These are phyloP conservation scores for Pseudococcus jackbeardsleyi DNA, from an alignment of 2,888 invertebrate genomes.

Conservation along the genomic window DNA sequence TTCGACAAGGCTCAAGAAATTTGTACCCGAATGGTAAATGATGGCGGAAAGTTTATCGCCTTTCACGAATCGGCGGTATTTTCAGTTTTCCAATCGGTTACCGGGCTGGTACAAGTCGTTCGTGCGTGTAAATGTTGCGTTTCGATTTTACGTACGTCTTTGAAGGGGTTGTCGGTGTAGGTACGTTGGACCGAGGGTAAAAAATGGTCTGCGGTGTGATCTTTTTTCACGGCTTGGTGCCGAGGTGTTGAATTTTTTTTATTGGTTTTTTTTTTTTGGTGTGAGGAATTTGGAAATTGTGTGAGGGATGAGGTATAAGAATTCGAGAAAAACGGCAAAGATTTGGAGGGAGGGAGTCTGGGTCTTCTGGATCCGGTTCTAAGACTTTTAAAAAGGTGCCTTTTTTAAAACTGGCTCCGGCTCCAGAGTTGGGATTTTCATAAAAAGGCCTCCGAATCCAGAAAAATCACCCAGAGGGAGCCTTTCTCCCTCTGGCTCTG, in stretches of 20 bases:
- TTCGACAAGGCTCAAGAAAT: conserved; percentile 32
- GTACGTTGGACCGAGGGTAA: not conserved
- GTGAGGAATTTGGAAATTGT: no score
- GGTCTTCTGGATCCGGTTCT: no score
- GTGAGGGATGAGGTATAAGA: no score
- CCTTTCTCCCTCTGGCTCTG: no score
- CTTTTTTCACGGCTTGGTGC: not conserved
- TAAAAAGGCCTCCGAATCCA: no score
- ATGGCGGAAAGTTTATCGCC: conserved; percentile 43
- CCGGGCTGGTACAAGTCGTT: not conserved
- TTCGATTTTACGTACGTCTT: not conserved
- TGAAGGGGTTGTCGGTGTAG: not conserved
- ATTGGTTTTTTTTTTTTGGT: not conserved
- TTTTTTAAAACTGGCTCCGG: no score
- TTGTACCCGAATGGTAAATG: conserved; percentile 22
- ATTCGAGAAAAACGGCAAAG: no score
- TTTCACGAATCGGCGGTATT: conserved; percentile 3
- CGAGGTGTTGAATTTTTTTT: not conserved
- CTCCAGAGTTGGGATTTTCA: no score
- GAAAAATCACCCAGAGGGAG: no score
- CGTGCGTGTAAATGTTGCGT: not conserved
- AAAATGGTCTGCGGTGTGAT: not conserved
- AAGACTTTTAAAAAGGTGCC: no score
- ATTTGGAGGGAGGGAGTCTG: no score
- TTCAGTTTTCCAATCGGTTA: conserved; percentile 16